Evolutionary conservation across 2,888 invertebrate genomes (phyloP), one percentile per base, ranked within the genome.

Genomic region (Drosophila fulvimacula): DNA sequence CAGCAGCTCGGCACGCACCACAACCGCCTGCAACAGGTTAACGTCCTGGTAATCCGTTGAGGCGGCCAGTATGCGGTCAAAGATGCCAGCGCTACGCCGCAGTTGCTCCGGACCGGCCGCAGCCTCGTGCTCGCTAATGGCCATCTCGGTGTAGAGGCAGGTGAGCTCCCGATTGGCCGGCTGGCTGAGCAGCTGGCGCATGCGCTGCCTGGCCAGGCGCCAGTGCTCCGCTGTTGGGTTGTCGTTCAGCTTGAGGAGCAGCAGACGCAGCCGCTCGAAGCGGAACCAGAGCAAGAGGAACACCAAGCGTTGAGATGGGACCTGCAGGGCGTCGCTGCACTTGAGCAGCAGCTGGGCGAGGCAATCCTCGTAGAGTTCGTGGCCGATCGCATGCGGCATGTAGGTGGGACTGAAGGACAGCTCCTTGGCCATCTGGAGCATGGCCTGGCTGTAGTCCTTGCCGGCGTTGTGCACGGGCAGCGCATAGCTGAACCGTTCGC

Each of bases 211-310:
- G 0, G 81, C 69, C 21, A 76, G 75, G 11, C 75, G 80, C 11
- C 87, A 69, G 27, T 81, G 81, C 0, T 89, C 88, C 0, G 69
- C 62, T 0, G 91, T 88, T 0, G 84, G 24, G 81, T 94, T 94
- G 4, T 73, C 68, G 38, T 91, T 91, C 15, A 93, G 88, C 80
- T 93, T 93, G 61, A 93, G 92, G 7, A 94, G 82, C 64, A 93
- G 91, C 24, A 94, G 88, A 2, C 94, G 86, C 52, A 95, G 83
- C 30, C 94, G 93, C 87, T 95, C 94, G 79, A 95, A 95, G 65
- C 94, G 92, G 41, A 95, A 92, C 94, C 95, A 95, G 93, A 95
- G 94, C 10, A 95, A 81, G n/a, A 94, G 93, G 62, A 95, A 93
- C 9, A 94, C 93, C 2, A 82, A 71, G 0, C 91, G 86, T 65